A percentile compares a stretch with the other conserved stretches of the same genome.
Conservation (phyloP, 1,140 invertebrate genomes). For the Hermetia illucens region DNA sequence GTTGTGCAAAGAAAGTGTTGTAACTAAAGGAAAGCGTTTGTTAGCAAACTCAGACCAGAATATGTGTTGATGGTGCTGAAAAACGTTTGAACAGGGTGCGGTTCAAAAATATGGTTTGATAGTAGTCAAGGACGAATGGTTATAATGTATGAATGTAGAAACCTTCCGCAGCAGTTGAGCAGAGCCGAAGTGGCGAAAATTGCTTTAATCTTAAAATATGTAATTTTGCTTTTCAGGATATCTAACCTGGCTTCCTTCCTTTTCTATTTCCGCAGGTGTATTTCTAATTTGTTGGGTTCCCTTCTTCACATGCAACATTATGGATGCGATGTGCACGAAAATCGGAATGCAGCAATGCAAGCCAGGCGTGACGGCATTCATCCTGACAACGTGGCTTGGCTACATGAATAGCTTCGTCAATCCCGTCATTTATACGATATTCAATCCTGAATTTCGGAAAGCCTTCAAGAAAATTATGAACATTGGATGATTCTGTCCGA, state of each 20-base stretch:
- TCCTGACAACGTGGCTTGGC: conserved; percentile 94
- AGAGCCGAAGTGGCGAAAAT: too few relatives aligned
- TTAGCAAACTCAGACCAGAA: too few relatives aligned
- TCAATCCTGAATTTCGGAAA: conserved; percentile 98
- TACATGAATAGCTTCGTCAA: conserved; percentile 98
- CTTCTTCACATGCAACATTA: conserved; percentile 95
- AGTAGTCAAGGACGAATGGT: too few relatives aligned
- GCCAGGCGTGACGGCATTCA: conserved; percentile 79
- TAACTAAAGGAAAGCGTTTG: too few relatives aligned
- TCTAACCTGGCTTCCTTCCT: not conserved
- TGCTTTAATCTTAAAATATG: too few relatives aligned
- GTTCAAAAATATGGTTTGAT: too few relatives aligned
- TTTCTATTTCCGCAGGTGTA: conserved; percentile 41
- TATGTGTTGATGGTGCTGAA: too few relatives aligned
- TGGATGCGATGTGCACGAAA: conserved; percentile 90
- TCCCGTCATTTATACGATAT: conserved; percentile 98
- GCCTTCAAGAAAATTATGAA: conserved; percentile 92
- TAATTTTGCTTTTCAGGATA: too few relatives aligned
- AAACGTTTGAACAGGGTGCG: too few relatives aligned
- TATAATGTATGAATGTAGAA: too few relatives aligned
- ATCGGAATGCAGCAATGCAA: conserved; percentile 58
- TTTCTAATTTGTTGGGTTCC: conserved; percentile 98
- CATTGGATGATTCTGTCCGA: conserved; percentile 39
- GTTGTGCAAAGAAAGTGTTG: too few relatives aligned
- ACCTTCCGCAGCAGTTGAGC: too few relatives aligned